Percentiles rank a stretch among this genome's conserved stretches.
Evolutionary conservation across 92 coral and sea anemone species (phyloP).

Genomic region (Pocillopora meandrina): DNA sequence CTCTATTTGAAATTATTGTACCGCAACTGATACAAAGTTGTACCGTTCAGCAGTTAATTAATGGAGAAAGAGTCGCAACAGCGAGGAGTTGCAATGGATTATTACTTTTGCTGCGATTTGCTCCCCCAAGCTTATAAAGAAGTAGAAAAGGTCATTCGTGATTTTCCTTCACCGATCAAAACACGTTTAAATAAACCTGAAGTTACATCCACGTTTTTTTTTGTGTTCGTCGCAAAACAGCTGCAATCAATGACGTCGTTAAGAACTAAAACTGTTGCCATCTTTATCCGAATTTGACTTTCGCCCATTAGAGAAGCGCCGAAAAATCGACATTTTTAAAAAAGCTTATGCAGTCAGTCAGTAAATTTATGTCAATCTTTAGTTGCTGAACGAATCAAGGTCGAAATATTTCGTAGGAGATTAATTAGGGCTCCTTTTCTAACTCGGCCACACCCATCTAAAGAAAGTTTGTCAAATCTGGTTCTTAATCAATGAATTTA

Average conservation of each 20-base stretch:
- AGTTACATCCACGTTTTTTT: background rate
- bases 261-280: background rate
- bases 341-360: background rate
- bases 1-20: background rate
- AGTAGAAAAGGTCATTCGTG: background rate
- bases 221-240: background rate
- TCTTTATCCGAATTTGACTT: background rate
- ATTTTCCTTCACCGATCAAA: background rate
- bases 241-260: background rate
- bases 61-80: background rate
- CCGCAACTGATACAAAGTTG: background rate
- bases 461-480: slow-evolving; percentile 7
- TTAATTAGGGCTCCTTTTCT: background rate
- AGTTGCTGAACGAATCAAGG: background rate
- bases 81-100: too few relatives aligned
- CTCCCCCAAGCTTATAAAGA: too few relatives aligned
- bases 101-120: too few relatives aligned
- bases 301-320: background rate
- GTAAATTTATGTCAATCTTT: background rate
- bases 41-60: background rate
- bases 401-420: background rate
- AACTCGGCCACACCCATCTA: slow-evolving; percentile 5
- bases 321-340: background rate
- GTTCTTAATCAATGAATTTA: background rate
- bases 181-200: background rate